Percentiles rank a stretch among this genome's conserved stretches.
These are phyloP conservation scores for Lordiphosa mommai DNA, from an alignment of 1,140 invertebrate genomes.

Conservation along the genomic window DNA sequence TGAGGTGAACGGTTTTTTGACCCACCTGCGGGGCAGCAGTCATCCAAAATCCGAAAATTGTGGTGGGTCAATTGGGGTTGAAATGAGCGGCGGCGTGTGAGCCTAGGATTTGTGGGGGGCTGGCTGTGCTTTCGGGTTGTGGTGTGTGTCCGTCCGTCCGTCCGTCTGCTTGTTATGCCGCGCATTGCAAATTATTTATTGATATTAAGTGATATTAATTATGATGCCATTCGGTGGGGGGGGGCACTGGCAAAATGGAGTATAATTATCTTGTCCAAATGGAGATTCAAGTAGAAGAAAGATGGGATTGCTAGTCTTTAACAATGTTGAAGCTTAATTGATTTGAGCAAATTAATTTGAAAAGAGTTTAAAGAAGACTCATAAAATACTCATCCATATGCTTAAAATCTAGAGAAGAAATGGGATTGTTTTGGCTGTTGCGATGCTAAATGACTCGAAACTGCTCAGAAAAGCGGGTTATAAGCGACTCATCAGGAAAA, in stretches of 20 bases:
- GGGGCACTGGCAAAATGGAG: neutral
- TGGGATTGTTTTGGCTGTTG: no score
- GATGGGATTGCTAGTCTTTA: no score
- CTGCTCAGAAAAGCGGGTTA: no score
- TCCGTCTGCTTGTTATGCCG: constrained; percentile 17
- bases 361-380: no score
- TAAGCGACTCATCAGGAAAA: no score
- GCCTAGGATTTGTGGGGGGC: neutral
- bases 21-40: neutral
- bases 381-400: no score
- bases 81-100: neutral
- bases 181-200: constrained; percentile 61
- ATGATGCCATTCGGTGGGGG: constrained; percentile 45
- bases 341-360: no score
- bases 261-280: constrained; percentile 1
- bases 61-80: constrained; percentile 8
- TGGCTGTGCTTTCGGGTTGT: constrained; percentile 3
- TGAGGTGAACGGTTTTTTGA: constrained; percentile 13
- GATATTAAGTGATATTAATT: constrained; percentile 72
- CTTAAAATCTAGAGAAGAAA: no score
- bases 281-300: no score
- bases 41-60: neutral
- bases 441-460: no score
- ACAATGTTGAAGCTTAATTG: no score
- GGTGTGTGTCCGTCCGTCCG: no score